Percentiles rank a stretch among this genome's conserved stretches.
Evolutionary conservation across 92 coral and sea anemone species (phyloP).

Genomic region (Umimayanthus chanpuru): DNA sequence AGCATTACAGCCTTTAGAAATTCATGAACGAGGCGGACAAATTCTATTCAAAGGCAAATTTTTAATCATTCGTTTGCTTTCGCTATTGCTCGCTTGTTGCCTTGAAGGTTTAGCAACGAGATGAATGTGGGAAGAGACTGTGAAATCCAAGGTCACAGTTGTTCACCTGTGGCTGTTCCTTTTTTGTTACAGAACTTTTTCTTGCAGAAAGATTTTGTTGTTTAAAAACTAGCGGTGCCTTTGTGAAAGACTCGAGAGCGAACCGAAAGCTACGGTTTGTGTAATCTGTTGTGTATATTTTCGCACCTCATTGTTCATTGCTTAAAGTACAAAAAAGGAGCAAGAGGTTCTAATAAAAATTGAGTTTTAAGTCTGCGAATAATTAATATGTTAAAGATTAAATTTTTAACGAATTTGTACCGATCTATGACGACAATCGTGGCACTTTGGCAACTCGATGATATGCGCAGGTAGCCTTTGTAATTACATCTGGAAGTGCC

Average conservation of each 20-base stretch:
- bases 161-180: neutral
- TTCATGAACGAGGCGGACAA: constrained; percentile 11
- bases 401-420: constrained; percentile 4
- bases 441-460: neutral
- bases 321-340: neutral
- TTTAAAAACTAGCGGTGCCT: constrained; percentile 23
- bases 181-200: neutral
- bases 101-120: neutral
- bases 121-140: neutral
- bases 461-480: neutral
- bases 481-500: neutral
- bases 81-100: constrained; percentile 1
- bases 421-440: neutral
- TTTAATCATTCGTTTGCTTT: neutral
- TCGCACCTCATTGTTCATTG: constrained; percentile 32
- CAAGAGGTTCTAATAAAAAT: neutral
- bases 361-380: constrained; percentile 1
- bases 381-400: constrained; percentile 20
- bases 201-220: neutral
- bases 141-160: neutral
- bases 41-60: constrained; percentile 42
- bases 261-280: constrained; percentile 10
- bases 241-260: neutral
- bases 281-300: constrained; percentile 2
- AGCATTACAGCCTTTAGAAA: constrained; percentile 14